A percentile compares a stretch with the other conserved stretches of the same genome.
Conservation (phyloP, 2,888 invertebrate species). For the Pandemis cinnamomeana region DNA sequence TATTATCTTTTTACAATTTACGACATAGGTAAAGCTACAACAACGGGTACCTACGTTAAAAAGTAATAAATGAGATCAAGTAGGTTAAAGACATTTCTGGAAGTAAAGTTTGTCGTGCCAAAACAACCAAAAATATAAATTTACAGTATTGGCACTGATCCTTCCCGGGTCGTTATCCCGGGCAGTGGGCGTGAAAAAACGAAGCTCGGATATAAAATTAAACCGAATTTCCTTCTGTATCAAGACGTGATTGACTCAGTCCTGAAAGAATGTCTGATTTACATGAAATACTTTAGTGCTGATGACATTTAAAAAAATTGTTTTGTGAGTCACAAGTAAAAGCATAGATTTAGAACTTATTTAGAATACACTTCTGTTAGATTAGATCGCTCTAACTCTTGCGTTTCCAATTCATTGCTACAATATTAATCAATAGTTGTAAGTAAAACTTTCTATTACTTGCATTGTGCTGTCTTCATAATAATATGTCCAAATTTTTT, state of each 20-base stretch:
- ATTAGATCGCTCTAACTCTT: too few species aligned
- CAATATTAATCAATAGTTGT: too few species aligned
- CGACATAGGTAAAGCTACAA: not conserved
- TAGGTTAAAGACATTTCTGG: not conserved
- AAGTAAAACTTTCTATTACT: too few species aligned
- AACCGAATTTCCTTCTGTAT: slow-evolving; percentile 16
- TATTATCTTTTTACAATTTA: not conserved
- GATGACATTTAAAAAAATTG: not conserved
- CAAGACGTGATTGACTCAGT: not conserved
- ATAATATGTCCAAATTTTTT: too few species aligned
- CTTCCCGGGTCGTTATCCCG: slow-evolving; percentile 21
- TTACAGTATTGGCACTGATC: slow-evolving; percentile 29
- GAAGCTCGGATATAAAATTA: slow-evolving; percentile 11
- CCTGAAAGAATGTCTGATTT: not conserved
- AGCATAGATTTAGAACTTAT: not conserved
- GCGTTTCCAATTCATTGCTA: too few species aligned
- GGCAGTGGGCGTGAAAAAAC: slow-evolving; percentile 15
- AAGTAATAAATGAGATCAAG: not conserved
- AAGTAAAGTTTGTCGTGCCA: slow-evolving; percentile 15
- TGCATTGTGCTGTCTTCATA: too few species aligned
- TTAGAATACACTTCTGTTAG: too few species aligned
- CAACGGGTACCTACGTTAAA: not conserved
- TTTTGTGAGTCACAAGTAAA: not conserved
- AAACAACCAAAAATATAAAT: slow-evolving; percentile 21
- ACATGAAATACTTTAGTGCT: not conserved